Evolutionary conservation across 2,888 invertebrate genomes (phyloP).

Genomic region (Ormia ochracea): DNA sequence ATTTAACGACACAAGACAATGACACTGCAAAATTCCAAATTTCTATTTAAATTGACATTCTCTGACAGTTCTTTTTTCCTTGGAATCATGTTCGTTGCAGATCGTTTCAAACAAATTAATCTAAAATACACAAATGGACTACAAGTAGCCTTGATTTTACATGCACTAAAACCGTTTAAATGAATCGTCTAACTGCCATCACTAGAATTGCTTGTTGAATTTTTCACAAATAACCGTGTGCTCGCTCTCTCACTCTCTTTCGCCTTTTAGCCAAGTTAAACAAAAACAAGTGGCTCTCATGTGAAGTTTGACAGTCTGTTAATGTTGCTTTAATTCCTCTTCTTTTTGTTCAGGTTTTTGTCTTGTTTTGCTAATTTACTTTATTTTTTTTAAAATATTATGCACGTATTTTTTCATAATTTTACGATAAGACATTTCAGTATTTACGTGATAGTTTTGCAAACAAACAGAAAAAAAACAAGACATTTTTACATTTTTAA

Average conservation of each 20-base stretch:
- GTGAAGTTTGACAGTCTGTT: constrained; percentile 42
- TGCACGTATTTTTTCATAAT: constrained; percentile 59
- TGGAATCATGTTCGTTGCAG: too few species aligned
- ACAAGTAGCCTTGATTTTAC: too few species aligned
- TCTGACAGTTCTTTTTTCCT: too few species aligned
- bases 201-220: not conserved
- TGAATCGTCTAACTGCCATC: constrained; percentile 10
- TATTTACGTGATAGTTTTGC: not conserved
- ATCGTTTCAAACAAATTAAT: too few species aligned
- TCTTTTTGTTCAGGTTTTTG: constrained; percentile 3
- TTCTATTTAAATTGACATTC: too few species aligned
- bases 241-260: not conserved
- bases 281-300: constrained; percentile 42
- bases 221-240: not conserved
- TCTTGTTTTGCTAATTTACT: not conserved
- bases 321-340: constrained; percentile 31
- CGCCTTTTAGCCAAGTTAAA: constrained; percentile 21
- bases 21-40: too few species aligned
- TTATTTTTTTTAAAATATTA: constrained; percentile 18
- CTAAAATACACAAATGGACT: too few species aligned
- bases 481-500: too few species aligned
- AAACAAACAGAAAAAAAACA: too few species aligned
- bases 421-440: constrained; percentile 53
- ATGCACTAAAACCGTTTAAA: not conserved
- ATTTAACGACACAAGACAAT: too few species aligned